These are phyloP conservation scores for Catocala sponsa DNA, from an alignment of 2,888 invertebrate genomes.

Conservation along the genomic window DNA sequence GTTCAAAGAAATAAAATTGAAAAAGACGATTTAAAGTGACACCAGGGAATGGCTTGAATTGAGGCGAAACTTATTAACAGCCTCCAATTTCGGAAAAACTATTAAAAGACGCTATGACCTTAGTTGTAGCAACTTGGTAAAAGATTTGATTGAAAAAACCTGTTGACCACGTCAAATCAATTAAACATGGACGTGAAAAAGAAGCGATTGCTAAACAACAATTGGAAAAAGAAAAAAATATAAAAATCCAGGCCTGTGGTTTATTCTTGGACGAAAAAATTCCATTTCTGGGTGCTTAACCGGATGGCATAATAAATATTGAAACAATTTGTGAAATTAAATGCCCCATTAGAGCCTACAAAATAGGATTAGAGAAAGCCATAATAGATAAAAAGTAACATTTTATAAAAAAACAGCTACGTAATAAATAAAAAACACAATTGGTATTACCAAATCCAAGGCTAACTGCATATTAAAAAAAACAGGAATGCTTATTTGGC, in stretches of 20 bases:
- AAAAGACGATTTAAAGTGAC: conserved; percentile 10
- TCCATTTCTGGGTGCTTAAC: background rate
- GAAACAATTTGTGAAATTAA: conserved; percentile 11
- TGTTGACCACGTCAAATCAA: no score
- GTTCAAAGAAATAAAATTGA: background rate
- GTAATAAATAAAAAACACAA: background rate
- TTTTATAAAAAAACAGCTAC: background rate
- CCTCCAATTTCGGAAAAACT: conserved; percentile 15
- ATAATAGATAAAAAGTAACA: no score
- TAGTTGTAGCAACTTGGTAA: conserved; percentile 2
- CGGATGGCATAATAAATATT: background rate
- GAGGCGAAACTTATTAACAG: conserved; percentile 8
- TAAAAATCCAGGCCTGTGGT: no score
- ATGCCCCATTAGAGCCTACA: conserved; percentile 1
- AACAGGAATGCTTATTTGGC: background rate
- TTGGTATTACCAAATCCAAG: conserved; percentile 9
- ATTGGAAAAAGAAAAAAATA: background rate
- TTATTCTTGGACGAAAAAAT: no score
- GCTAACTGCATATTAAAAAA: background rate
- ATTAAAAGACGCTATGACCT: conserved; percentile 1
- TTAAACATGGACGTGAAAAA: no score
- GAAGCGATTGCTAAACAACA: no score
- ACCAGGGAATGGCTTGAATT: conserved; percentile 12
- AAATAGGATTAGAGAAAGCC: background rate
- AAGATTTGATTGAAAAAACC: background rate